Evolutionary conservation across 2,888 invertebrate genomes (phyloP).

Genomic region (Zaprionus bogoriensis): DNA sequence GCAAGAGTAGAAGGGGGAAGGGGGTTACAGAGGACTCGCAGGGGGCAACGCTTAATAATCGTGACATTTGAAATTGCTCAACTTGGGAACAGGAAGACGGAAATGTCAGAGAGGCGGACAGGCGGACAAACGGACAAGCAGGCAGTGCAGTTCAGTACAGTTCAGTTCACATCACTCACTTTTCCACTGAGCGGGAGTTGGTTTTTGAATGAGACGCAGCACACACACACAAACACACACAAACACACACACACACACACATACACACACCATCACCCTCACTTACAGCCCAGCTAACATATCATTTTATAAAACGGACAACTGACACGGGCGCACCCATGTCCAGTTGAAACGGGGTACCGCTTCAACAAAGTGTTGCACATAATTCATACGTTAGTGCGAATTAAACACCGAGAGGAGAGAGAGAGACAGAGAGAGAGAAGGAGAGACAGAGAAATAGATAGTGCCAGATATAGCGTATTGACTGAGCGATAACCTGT

Average conservation of each 20-base stretch:
- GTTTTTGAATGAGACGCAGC: constrained; percentile 2
- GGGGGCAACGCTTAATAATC: constrained; percentile 37
- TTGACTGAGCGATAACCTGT: not conserved
- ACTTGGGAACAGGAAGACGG: constrained; percentile 30
- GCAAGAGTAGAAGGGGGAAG: not conserved
- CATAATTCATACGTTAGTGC: constrained; percentile 30
- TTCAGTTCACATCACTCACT: constrained; percentile 45
- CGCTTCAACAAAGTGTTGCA: constrained; percentile 25
- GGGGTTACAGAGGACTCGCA: not conserved
- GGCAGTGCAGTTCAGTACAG: constrained; percentile 19
- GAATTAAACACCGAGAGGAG: constrained; percentile 22
- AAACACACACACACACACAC: not conserved
- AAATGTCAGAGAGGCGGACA: constrained; percentile 40
- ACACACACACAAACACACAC: not conserved
- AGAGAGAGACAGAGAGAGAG: not conserved
- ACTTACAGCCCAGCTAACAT: not conserved
- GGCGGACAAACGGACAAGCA: constrained; percentile 13
- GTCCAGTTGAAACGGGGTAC: constrained; percentile 26
- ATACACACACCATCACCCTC: not conserved
- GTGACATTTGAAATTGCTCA: constrained; percentile 50
- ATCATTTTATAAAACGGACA: constrained; percentile 20
- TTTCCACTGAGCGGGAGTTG: not conserved
- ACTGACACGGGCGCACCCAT: constrained; percentile 19
- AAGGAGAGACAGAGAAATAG: not conserved
- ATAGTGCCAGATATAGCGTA: not conserved